phyloP scores from a whole-genome alignment of 1,140 invertebrate genomes.

The Microplitis demolitor region DNA sequence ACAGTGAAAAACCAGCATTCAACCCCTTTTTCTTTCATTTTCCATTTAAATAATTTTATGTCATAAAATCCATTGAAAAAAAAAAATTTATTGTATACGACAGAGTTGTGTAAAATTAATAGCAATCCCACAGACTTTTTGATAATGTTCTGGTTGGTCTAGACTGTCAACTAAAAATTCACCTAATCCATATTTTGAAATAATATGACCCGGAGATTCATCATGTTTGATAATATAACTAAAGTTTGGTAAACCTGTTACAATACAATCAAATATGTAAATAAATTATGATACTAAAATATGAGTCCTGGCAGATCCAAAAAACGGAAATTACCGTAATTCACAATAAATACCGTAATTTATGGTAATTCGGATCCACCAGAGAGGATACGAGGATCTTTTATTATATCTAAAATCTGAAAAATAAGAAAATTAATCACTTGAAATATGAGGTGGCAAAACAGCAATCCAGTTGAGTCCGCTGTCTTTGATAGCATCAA shows the following conservation, averaged over 20 bases:
- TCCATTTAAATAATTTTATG: too few species aligned
- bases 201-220: conserved; percentile 67
- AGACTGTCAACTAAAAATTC: conserved; percentile 76
- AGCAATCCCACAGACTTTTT: conserved; percentile 70
- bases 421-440: conserved; percentile 45
- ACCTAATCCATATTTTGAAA: conserved; percentile 78
- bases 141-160: conserved; percentile 69
- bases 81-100: too few species aligned
- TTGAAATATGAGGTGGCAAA: conserved; percentile 81
- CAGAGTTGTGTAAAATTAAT: conserved; percentile 7
- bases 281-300: too few species aligned
- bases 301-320: too few species aligned
- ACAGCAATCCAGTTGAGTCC: conserved; percentile 77
- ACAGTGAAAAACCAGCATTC: too few species aligned
- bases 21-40: too few species aligned
- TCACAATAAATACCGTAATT: too few species aligned
- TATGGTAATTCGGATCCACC: too few species aligned
- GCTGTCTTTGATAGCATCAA: conserved; percentile 69
- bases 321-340: too few species aligned
- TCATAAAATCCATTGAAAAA: too few species aligned
- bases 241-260: conserved; percentile 49
- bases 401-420: too few species aligned
- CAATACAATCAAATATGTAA: not conserved
- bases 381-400: too few species aligned
- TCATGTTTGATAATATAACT: conserved; percentile 66